Evolutionary conservation across 2,888 invertebrate genomes (phyloP).

Genomic region (Micropterix aruncella): DNA sequence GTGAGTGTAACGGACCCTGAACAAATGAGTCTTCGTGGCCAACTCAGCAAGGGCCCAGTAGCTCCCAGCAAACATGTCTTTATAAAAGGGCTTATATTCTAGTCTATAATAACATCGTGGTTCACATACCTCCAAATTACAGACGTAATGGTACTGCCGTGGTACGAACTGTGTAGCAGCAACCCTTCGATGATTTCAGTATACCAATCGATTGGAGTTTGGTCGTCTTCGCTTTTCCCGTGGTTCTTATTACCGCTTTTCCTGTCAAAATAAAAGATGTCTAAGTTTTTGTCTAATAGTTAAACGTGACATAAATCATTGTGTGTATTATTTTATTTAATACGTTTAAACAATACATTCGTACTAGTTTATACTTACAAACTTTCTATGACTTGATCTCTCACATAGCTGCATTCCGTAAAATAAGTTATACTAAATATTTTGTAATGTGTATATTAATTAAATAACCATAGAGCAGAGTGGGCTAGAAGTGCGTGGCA

Average conservation of each 20-base stretch:
- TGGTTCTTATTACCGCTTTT: background rate
- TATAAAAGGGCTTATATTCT: too few relatives aligned
- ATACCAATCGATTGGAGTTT: background rate
- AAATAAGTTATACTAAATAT: constrained; percentile 8
- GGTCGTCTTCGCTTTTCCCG: background rate
- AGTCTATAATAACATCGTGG: too few relatives aligned
- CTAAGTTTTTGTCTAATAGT: too few relatives aligned
- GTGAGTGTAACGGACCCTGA: too few relatives aligned
- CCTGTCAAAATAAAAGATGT: background rate
- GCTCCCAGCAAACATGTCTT: too few relatives aligned
- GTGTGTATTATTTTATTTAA: too few relatives aligned
- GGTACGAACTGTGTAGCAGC: background rate
- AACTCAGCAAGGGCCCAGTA: too few relatives aligned
- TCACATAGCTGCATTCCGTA: constrained; percentile 31
- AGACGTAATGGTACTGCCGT: background rate
- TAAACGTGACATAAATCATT: too few relatives aligned
- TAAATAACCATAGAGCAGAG: too few relatives aligned
- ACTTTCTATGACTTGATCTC: constrained; percentile 26
- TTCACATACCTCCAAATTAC: background rate
- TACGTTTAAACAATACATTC: background rate
- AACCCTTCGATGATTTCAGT: background rate
- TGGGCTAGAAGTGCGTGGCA: background rate
- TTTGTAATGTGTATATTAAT: too few relatives aligned
- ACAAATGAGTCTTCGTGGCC: too few relatives aligned
- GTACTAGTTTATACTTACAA: constrained; percentile 22